These are phyloP conservation scores for Pristionchus entomophagus DNA, from an alignment of 2,888 invertebrate species.

Conservation along the genomic window DNA sequence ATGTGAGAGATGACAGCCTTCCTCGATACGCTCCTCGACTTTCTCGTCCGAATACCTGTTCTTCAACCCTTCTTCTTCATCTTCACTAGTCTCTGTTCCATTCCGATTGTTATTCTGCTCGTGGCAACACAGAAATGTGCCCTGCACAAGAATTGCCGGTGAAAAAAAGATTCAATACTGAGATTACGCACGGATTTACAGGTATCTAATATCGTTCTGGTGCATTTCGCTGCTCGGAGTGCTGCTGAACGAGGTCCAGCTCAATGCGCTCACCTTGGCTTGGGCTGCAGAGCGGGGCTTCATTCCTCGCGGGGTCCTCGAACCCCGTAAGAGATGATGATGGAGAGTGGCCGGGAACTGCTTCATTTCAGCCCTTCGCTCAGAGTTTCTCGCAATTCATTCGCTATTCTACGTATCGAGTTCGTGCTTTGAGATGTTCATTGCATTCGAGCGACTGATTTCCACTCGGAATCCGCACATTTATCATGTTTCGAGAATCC, in stretches of 20 bases:
- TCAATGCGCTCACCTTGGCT: not conserved
- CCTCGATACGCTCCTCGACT: not conserved
- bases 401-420: constrained; percentile 4
- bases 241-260: not conserved
- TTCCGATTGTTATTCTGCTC: not conserved
- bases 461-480: not conserved
- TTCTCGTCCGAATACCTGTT: not conserved
- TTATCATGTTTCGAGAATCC: not conserved
- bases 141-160: not conserved
- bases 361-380: not conserved
- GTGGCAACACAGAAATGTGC: not conserved
- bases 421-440: constrained; percentile 11
- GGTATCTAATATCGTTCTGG: constrained; percentile 18
- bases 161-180: no score
- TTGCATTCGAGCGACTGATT: not conserved
- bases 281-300: not conserved
- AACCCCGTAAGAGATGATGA: not conserved
- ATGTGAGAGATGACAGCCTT: not conserved
- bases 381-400: not conserved
- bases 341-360: not conserved
- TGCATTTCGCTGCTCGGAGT: not conserved
- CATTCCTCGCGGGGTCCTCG: not conserved
- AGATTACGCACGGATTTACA: no score
- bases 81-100: not conserved
- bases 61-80: not conserved